Conservation (phyloP, 2,888 invertebrate species). For the Antheraea yamamai region DNA sequence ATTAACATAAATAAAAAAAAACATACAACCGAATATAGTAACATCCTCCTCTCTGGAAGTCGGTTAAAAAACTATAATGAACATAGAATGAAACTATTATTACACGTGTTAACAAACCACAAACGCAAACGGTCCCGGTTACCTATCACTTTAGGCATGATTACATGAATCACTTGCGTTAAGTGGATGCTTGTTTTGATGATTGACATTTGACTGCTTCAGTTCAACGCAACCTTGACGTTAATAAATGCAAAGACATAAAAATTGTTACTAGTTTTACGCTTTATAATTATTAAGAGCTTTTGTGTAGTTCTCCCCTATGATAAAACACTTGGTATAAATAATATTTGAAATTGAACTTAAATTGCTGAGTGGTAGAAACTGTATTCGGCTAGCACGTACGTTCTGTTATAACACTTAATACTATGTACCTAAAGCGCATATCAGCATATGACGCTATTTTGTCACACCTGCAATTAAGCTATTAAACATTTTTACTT, state of each 20-base stretch:
- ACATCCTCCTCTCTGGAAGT: no score
- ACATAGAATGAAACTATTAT: neutral
- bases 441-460: no score
- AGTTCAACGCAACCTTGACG: slow-evolving; percentile 6
- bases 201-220: slow-evolving; percentile 13
- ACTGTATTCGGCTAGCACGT: no score
- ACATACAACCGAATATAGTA: no score
- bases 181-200: slow-evolving; percentile 13
- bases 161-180: slow-evolving; percentile 14
- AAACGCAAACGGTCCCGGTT: slow-evolving; percentile 3
- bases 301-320: neutral
- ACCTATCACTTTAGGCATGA: slow-evolving; percentile 15
- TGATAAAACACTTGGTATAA: neutral
- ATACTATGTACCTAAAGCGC: no score
- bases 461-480: no score
- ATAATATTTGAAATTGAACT: neutral
- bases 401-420: no score
- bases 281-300: neutral
- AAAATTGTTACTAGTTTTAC: neutral
- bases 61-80: neutral
- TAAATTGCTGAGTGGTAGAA: no score
- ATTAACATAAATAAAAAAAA: no score
- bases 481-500: no score
- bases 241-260: slow-evolving; percentile 2
- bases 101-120: slow-evolving; percentile 7